phyloP scores from a whole-genome alignment of 1,140 invertebrate species.

The Chironomus tepperi region DNA sequence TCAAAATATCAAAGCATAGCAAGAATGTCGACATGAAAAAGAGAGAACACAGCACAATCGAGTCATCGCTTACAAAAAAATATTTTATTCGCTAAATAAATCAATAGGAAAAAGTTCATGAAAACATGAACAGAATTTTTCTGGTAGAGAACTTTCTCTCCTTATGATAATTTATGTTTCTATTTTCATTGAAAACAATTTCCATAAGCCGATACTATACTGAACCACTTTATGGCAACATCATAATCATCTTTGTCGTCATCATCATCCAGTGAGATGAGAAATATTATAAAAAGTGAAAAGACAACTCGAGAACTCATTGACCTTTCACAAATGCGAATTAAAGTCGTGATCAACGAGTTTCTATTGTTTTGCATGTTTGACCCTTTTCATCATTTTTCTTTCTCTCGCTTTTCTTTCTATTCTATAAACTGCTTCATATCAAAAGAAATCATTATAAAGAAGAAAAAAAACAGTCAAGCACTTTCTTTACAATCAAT shows the following conservation, averaged over 20 bases:
- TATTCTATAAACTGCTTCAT: not conserved
- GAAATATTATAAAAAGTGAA: not conserved
- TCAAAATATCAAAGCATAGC: no score
- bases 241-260: not conserved
- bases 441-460: not conserved
- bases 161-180: no score
- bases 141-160: not conserved
- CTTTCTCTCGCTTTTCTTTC: not conserved
- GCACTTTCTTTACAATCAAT: slow-evolving; percentile 7
- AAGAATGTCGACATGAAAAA: no score
- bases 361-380: slow-evolving; percentile 13
- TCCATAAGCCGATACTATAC: not conserved
- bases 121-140: not conserved
- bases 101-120: not conserved
- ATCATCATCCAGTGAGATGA: not conserved
- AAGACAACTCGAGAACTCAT: not conserved
- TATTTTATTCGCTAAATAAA: not conserved
- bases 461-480: not conserved
- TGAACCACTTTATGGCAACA: not conserved
- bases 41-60: no score
- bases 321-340: slow-evolving; percentile 12
- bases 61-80: no score
- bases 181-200: no score
- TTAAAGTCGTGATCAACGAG: slow-evolving; percentile 12
- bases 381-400: slow-evolving; percentile 13